A percentile compares a stretch with the other conserved stretches of the same genome.
Evolutionary conservation across 2,113 vertebrate genomes (phyloP).

Genomic region (Coracopsis vasa): DNA sequence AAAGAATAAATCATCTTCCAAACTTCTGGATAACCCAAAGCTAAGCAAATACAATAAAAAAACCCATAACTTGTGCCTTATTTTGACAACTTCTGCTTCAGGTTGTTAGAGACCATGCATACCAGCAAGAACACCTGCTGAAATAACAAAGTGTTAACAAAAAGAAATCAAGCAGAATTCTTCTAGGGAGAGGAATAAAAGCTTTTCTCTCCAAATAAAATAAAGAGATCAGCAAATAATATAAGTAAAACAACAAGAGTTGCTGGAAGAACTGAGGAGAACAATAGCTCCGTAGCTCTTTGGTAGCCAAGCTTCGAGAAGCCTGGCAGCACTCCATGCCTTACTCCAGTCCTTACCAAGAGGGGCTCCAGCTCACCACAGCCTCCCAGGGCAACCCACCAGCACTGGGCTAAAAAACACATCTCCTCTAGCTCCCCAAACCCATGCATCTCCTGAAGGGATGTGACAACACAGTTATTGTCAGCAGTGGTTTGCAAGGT

Average conservation of each 20-base stretch:
- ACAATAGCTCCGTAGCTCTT: neutral
- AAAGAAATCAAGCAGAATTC: neutral
- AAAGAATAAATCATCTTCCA: neutral
- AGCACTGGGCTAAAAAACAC: neutral
- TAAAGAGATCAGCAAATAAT: neutral
- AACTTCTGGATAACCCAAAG: neutral
- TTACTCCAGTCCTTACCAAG: accelerated
- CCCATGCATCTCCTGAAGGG: accelerated
- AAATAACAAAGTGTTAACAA: neutral
- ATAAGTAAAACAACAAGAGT: neutral
- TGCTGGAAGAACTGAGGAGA: neutral
- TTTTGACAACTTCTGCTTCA: neutral
- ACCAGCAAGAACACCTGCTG: neutral
- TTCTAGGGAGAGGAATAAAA: neutral
- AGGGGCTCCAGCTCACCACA: accelerated
- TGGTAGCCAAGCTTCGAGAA: neutral
- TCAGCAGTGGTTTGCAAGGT: accelerated
- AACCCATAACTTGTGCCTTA: neutral
- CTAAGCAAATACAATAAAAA: neutral
- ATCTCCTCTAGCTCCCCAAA: neutral
- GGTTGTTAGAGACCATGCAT: neutral
- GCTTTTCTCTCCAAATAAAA: neutral
- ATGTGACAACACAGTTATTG: neutral
- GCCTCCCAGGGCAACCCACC: neutral
- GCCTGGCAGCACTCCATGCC: neutral